Evolutionary conservation across 2,888 invertebrate genomes (phyloP), one percentile per base, ranked within the genome.

Genomic region (Troilus luridus): DNA sequence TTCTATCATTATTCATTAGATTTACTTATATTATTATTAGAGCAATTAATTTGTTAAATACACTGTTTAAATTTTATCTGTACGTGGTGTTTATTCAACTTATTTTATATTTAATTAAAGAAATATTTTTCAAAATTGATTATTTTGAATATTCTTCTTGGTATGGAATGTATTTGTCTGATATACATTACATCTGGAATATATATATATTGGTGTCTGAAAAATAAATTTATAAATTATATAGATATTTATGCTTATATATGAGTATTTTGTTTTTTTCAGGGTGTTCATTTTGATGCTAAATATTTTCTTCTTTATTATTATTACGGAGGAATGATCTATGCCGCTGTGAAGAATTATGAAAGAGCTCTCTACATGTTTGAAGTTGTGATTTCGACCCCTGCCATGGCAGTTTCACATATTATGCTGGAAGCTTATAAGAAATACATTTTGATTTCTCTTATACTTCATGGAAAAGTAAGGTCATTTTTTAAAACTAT

Each of bases 321-420:
- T 94, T 99, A 99, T 94, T 99, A 99, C 94, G 99, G 99, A 91
- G 99, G 99, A 90, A 98, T 99, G 98, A 98, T 99, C 93, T 99
- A 98, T 94, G 96, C 98, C 91, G 98, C 98, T 19, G 95, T 99
- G 93, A 98, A 99, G 94, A 98, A 98, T 94, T 98, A 97, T 94
- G 98, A 98, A 93, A 95, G 98, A 93, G 98, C 99, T 14, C 95
- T 98, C 92, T 99, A 98, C 94, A 99, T 98, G 94, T 98, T 98
- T 94, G 99, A 99, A 96, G 98, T 98, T 27, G 98, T 97, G 91
- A 96, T 98, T 91, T 98, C 98, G 58, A 98, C 98, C n/a, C 99
- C 99, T 7, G 97, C 98, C 60, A 96, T 97, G 95, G 98, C 98
- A 67, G 98, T 99, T 92, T 99, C 99, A 92, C 98, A 98, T 94